These are phyloP conservation scores for Hypocryptadius cinnamomeus DNA, from an alignment of 2,113 vertebrate species.

Conservation along the genomic window DNA sequence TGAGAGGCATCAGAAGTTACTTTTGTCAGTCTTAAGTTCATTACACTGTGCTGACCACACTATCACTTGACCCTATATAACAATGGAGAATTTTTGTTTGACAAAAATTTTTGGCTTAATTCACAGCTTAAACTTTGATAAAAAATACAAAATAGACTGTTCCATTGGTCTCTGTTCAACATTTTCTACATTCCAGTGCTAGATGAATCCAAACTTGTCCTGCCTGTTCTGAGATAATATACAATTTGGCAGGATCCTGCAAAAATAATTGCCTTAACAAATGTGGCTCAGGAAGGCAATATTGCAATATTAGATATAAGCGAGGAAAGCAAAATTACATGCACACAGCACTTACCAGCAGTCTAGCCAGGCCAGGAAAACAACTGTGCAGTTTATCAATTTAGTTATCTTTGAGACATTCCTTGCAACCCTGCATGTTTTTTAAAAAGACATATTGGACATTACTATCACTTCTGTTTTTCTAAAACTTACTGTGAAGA, in stretches of 20 bases:
- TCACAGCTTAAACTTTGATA: slow-evolving; percentile 28
- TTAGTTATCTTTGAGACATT: not conserved
- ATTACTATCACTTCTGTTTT: not conserved
- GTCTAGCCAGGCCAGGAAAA: slow-evolving; percentile 32
- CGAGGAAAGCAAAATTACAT: not conserved
- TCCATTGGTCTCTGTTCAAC: slow-evolving; percentile 5
- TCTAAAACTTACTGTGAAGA: not conserved
- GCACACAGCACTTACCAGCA: slow-evolving; percentile 9
- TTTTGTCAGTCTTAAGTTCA: not conserved
- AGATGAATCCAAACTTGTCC: slow-evolving; percentile 1
- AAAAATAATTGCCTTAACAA: slow-evolving; percentile 29
- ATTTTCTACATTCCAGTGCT: not conserved
- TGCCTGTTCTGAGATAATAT: not conserved
- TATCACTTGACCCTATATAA: not conserved
- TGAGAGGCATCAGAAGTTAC: not conserved
- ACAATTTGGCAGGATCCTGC: not conserved
- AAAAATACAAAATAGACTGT: slow-evolving; percentile 19
- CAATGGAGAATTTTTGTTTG: not conserved
- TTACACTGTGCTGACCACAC: not conserved
- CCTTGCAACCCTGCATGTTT: not conserved
- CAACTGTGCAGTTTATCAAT: not conserved
- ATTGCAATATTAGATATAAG: not conserved
- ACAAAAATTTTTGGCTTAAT: not conserved
- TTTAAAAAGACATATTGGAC: not conserved
- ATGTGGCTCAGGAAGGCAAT: slow-evolving; percentile 12